Conservation (phyloP, 2,113 vertebrate genomes). For the Toxotes jaculatrix region DNA sequence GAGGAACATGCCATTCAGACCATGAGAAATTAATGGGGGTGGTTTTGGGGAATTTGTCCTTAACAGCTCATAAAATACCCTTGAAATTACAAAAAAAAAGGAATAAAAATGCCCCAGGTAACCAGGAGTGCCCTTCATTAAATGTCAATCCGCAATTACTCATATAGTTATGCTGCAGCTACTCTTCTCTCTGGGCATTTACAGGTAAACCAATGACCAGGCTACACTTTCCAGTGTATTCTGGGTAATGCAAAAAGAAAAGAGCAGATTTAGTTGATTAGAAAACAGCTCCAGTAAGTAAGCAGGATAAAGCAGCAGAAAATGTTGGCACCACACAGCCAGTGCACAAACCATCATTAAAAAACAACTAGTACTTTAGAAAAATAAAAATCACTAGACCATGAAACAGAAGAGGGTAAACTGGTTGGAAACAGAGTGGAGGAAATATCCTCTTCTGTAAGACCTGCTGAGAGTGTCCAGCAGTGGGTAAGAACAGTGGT, state of each 20-base stretch:
- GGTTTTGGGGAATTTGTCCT: slow-evolving; percentile 1
- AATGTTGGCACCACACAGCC: background rate
- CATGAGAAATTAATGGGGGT: slow-evolving; percentile 7
- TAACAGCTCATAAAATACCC: slow-evolving; percentile 36
- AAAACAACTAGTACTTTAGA: background rate
- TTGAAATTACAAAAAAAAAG: slow-evolving; percentile 33
- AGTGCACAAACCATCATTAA: background rate
- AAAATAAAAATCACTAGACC: background rate
- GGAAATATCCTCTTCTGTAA: background rate
- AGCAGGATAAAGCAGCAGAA: background rate
- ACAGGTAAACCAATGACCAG: slow-evolving; percentile 9
- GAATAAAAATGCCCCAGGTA: background rate
- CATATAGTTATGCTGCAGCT: slow-evolving; percentile 8
- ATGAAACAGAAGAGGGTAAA: background rate
- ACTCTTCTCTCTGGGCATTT: slow-evolving; percentile 9
- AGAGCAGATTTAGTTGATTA: slow-evolving; percentile 15
- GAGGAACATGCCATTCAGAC: background rate
- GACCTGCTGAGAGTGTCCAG: background rate
- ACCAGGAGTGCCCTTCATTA: slow-evolving; percentile 40
- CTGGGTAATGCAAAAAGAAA: background rate
- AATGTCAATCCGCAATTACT: slow-evolving; percentile 52
- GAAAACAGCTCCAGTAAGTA: background rate
- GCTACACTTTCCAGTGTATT: slow-evolving; percentile 5
- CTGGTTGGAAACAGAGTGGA: background rate
- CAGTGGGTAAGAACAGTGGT: background rate